Conservation (phyloP, 1,140 invertebrate genomes). For the Drosophila santomea region DNA sequence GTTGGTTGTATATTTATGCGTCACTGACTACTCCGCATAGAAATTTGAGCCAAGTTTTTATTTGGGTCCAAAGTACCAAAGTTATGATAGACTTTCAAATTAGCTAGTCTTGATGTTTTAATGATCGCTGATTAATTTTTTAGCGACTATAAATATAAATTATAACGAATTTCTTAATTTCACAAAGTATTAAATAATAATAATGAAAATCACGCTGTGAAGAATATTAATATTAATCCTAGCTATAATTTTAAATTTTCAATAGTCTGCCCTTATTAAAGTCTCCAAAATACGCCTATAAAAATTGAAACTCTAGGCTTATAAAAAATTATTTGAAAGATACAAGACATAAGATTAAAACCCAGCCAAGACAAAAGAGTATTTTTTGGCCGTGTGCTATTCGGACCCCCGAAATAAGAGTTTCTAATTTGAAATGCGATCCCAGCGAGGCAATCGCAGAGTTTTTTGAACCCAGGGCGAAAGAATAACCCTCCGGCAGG, state of each 20-base stretch:
- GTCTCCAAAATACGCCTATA: too few relatives aligned
- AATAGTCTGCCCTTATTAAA: too few relatives aligned
- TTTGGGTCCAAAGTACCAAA: neutral
- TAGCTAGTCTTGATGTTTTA: too few relatives aligned
- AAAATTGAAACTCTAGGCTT: too few relatives aligned
- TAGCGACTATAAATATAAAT: too few relatives aligned
- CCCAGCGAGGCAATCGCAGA: slow-evolving; percentile 53
- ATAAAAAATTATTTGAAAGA: too few relatives aligned
- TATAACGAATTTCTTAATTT: too few relatives aligned
- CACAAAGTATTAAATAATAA: too few relatives aligned
- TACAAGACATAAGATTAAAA: neutral
- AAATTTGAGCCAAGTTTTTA: neutral
- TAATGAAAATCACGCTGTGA: too few relatives aligned
- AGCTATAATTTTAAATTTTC: too few relatives aligned
- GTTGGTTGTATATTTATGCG: slow-evolving; percentile 2
- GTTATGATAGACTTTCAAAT: neutral
- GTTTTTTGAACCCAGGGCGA: slow-evolving; percentile 70
- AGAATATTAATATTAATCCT: too few relatives aligned
- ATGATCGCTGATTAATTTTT: too few relatives aligned
- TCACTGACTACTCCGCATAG: neutral
- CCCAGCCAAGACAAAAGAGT: slow-evolving; percentile 21
- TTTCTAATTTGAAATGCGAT: slow-evolving; percentile 68
- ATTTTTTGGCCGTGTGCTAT: slow-evolving; percentile 43
- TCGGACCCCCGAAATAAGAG: slow-evolving; percentile 20
- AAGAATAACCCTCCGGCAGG: slow-evolving; percentile 39